phyloP scores from a whole-genome alignment of 2,797 vertebrate species.

The Melanotaenia pygmaea region DNA sequence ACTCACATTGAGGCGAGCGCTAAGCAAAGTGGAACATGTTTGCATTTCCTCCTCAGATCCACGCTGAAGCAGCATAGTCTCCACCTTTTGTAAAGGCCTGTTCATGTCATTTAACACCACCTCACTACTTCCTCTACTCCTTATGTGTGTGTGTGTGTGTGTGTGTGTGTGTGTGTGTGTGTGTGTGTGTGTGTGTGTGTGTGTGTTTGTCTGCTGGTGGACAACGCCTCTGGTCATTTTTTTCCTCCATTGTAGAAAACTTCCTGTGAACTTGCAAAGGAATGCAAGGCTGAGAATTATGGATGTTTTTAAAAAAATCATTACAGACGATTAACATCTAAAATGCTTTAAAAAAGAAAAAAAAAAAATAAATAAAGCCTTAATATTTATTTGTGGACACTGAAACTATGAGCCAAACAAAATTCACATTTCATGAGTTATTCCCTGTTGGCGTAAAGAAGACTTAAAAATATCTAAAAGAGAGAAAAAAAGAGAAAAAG shows the following conservation, averaged over 20 bases:
- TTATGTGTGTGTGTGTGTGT: slow-evolving; percentile 40
- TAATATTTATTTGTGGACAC: slow-evolving; percentile 30
- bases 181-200: slow-evolving; percentile 33
- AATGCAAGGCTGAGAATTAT: slow-evolving; percentile 72
- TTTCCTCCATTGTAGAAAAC: slow-evolving; percentile 75
- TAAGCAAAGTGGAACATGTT: slow-evolving; percentile 68
- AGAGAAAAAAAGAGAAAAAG: slow-evolving; percentile 21
- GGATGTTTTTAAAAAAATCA: slow-evolving; percentile 64
- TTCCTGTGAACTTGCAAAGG: slow-evolving; percentile 79
- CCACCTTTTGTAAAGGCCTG: slow-evolving; percentile 72
- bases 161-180: slow-evolving; percentile 37
- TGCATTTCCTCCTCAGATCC: slow-evolving; percentile 57
- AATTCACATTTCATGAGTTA: slow-evolving; percentile 28
- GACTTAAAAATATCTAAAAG: slow-evolving; percentile 33
- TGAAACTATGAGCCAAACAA: slow-evolving; percentile 24
- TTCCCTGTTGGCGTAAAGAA: slow-evolving; percentile 37
- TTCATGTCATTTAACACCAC: slow-evolving; percentile 77
- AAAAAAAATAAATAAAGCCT: slow-evolving; percentile 40
- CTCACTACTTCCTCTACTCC: slow-evolving; percentile 72
- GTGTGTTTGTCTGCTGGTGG: slow-evolving; percentile 45
- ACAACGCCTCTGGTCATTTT: slow-evolving; percentile 77
- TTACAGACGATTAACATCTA: slow-evolving; percentile 63
- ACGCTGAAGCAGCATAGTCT: slow-evolving; percentile 55
- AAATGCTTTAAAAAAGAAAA: slow-evolving; percentile 33
- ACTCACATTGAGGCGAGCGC: slow-evolving; percentile 47